Percentiles rank a stretch among this genome's conserved stretches.
phyloP scores from a whole-genome alignment of 2,888 invertebrate species.

The Willowsia nigromaculata region DNA sequence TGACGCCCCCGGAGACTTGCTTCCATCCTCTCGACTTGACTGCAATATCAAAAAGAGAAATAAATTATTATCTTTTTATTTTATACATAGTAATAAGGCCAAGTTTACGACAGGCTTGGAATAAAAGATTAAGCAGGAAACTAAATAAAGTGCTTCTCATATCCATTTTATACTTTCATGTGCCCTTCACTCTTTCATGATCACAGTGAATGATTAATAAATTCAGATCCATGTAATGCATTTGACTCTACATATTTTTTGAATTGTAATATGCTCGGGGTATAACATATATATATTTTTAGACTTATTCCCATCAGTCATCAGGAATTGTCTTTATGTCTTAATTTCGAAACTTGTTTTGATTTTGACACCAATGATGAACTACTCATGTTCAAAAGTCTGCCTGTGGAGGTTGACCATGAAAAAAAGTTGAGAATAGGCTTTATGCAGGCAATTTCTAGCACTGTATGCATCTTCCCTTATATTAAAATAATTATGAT shows the following conservation, averaged over 20 bases:
- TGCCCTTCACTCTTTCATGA: neutral
- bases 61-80: neutral
- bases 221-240: neutral
- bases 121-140: neutral
- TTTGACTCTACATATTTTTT: neutral
- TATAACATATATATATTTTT: neutral
- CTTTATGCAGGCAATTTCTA: neutral
- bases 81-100: neutral
- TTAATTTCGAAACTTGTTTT: constrained; percentile 15
- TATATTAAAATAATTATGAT: neutral
- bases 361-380: neutral
- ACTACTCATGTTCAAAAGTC: neutral
- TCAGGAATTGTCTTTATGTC: neutral
- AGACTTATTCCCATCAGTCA: neutral
- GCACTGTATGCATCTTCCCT: neutral
- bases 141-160: neutral
- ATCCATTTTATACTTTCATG: neutral
- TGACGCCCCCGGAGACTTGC: constrained; percentile 82
- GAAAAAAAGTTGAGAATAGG: neutral
- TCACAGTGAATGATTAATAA: neutral
- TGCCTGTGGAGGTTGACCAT: neutral
- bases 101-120: neutral
- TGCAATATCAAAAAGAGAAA: constrained; percentile 79
- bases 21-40: constrained; percentile 80
- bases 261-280: neutral